These are phyloP conservation scores for Chaitophorus viminalis DNA, from an alignment of 2,888 invertebrate species.

Conservation along the genomic window DNA sequence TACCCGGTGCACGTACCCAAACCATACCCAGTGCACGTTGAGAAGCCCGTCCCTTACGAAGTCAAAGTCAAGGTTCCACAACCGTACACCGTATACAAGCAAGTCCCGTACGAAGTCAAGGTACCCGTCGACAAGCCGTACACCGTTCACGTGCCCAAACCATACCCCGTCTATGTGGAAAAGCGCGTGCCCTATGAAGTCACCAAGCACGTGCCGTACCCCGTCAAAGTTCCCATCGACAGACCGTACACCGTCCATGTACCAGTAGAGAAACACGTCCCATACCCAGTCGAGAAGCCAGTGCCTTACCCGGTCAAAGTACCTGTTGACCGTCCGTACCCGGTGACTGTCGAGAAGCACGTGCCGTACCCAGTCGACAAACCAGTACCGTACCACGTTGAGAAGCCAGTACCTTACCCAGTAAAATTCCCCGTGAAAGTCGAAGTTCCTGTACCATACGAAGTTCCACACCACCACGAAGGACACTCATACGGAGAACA, in stretches of 20 bases:
- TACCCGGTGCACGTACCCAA: slow-evolving; percentile 65
- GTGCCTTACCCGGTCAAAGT: slow-evolving; percentile 72
- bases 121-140: slow-evolving; percentile 66
- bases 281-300: slow-evolving; percentile 66
- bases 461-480: slow-evolving; percentile 57
- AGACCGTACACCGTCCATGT: slow-evolving; percentile 70
- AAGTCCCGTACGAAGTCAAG: slow-evolving; percentile 79
- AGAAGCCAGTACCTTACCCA: slow-evolving; percentile 74
- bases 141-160: slow-evolving; percentile 74
- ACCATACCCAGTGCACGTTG: slow-evolving; percentile 65
- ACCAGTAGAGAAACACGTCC: slow-evolving; percentile 69
- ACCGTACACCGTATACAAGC: slow-evolving; percentile 71
- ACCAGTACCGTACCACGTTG: slow-evolving; percentile 78
- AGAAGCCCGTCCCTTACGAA: slow-evolving; percentile 65
- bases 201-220: slow-evolving; percentile 70
- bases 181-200: slow-evolving; percentile 74
- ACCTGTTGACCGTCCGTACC: slow-evolving; percentile 69
- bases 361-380: slow-evolving; percentile 73
- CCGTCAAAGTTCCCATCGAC: slow-evolving; percentile 66
- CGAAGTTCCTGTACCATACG: slow-evolving; percentile 64
- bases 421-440: slow-evolving; percentile 75
- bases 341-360: slow-evolving; percentile 80
- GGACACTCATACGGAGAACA: slow-evolving; percentile 39
- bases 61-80: slow-evolving; percentile 65
- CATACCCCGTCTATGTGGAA: slow-evolving; percentile 80